These are phyloP conservation scores for Xiphophorus couchianus DNA, from an alignment of 2,113 vertebrate species.

Conservation along the genomic window DNA sequence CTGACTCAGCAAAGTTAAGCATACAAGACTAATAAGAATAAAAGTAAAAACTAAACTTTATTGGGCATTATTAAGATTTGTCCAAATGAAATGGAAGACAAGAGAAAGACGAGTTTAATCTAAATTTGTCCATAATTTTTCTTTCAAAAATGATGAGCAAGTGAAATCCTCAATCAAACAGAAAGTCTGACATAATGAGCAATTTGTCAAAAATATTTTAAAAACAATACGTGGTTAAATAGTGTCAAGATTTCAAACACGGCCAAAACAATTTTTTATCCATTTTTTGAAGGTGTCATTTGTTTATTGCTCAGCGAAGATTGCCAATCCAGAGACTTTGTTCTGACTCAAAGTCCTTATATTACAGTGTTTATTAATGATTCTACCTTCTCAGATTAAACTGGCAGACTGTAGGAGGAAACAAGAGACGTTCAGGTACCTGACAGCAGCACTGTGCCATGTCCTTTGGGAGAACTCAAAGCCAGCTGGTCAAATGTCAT, in stretches of 20 bases:
- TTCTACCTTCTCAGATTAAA: no score
- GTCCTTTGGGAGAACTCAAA: slow-evolving; percentile 88
- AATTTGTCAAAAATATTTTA: background rate
- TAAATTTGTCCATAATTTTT: no score
- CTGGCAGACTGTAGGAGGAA: no score
- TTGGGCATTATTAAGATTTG: no score
- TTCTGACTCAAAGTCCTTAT: background rate
- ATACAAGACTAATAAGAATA: no score
- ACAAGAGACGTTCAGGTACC: slow-evolving; percentile 71
- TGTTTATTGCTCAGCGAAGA: no score
- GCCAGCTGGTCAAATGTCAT: slow-evolving; percentile 94
- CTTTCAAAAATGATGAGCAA: no score
- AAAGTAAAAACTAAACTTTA: no score
- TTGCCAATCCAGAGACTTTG: background rate
- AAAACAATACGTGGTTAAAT: background rate
- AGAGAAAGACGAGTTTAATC: no score
- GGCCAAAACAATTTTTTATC: background rate
- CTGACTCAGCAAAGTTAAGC: no score
- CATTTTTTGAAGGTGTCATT: no score
- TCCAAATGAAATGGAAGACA: no score
- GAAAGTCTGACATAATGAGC: background rate
- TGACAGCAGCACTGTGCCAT: slow-evolving; percentile 89
- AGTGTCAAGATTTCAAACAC: background rate
- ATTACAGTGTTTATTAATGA: background rate
- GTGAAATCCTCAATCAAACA: background rate